phyloP scores from a whole-genome alignment of 1,140 invertebrate genomes.

The Dendroctonus valens region DNA sequence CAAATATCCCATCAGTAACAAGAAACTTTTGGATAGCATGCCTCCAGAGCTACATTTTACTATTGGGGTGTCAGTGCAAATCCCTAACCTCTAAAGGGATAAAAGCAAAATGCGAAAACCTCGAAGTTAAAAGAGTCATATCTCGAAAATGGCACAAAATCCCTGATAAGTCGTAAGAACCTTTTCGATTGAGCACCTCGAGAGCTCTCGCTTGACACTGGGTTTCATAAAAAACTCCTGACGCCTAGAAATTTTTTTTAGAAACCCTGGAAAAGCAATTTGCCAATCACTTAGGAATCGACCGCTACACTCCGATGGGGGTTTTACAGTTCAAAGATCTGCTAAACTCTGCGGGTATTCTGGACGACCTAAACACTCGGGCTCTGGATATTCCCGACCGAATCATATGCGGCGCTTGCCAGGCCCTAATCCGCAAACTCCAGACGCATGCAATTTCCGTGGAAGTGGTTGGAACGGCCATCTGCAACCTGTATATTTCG shows the following conservation, averaged over 20 bases:
- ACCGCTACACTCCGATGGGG: conserved; percentile 11
- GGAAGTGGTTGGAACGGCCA: conserved; percentile 14
- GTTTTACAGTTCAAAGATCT: conserved; percentile 4
- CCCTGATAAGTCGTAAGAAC: no score
- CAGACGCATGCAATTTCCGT: conserved; percentile 19
- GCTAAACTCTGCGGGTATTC: background rate
- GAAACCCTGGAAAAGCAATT: conserved; percentile 23
- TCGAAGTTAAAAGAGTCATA: no score
- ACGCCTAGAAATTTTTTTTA: background rate
- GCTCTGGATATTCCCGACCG: conserved; percentile 9
- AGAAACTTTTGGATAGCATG: no score
- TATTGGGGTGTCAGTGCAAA: no score
- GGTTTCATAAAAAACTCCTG: no score
- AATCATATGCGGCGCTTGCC: conserved; percentile 27
- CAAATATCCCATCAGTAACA: no score
- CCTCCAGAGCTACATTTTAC: no score
- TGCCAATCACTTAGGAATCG: conserved; percentile 5
- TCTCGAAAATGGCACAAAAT: no score
- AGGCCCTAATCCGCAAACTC: conserved; percentile 20
- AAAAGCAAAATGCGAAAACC: no score
- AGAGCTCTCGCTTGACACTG: no score
- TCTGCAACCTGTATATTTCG: conserved; percentile 31
- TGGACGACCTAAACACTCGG: conserved; percentile 2
- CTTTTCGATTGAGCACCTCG: no score
- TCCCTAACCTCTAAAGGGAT: no score